Evolutionary conservation across 2,113 vertebrate genomes (phyloP), one percentile per base, ranked within the genome.

Genomic region (Gambusia affinis): DNA sequence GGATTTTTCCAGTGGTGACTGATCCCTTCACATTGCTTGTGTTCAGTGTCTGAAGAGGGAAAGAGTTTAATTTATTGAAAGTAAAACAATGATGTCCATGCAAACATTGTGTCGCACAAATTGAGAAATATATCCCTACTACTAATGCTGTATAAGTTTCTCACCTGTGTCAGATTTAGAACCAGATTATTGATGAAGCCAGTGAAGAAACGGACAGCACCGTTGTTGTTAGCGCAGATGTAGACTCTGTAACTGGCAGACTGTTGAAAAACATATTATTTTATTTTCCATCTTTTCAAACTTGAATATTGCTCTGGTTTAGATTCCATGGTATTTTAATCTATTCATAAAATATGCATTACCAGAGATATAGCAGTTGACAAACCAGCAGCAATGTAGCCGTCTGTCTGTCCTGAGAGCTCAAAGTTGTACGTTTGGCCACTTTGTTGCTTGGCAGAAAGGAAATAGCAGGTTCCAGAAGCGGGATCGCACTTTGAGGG

Each of bases 181-280:
- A 0, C 0, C 2, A 1, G 6, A 14, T 79, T 76, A 39, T 57
- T 2, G 19, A 87, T 30, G 6, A 33, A 0, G 22, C 82, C n/a
- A 0, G 47, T 4, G 12, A 88, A 35, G 70, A 92, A 91, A 4
- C 0, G 0, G 0, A 88, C 22, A 1, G 0, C 0, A 1, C 60
- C 14, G 0, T 76, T 82, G 62, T 80, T 4, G 0, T 87, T 90
- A 24, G 84, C 85, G 11, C 91, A 92, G 28, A 91, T 12, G 30
- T 89, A 93, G 44, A 83, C 60, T 2, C 24, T 39, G 66, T 63
- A 74, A 2, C 54, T 68, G 15, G 8, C 4, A 51, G 1, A 3
- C 51, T 54, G 51, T 54, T 54, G 51, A 24, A 54, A 24, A 24
- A 54, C 4, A 54, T 54, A 24, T n/a, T 17, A 10, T 24, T 6